Base-by-base conservation (phyloP, 2,113 vertebrate genomes). In the Hippocampus guttulatus region DNA sequence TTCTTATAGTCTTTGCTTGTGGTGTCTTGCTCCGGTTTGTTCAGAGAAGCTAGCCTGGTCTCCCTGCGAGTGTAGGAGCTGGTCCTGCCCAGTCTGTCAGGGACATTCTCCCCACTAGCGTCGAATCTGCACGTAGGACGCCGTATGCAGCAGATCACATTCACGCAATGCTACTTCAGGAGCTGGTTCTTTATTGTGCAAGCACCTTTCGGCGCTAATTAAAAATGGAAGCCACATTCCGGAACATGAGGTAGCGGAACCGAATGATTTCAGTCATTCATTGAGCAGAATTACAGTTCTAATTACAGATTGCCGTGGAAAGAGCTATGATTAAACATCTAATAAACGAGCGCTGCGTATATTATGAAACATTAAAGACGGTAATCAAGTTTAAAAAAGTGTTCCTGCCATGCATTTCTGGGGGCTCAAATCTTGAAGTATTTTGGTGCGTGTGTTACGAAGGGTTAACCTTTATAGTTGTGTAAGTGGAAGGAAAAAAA, bases 1-100 rank as follows among this genome's bases (percentile, higher is more conserved):
- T 94, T 98, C 88, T 93, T 97, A 5, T 95, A 98, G 90, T 97
- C 95, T 82, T 92, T 95, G 86, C 86, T 85, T 18, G 82, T 75
- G 52, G 81, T 72, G 69, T 95, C 95, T 38, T 95, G 94, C 23
- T 91, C 89, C 49, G 79, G 81, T 73, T 52, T 76, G 30, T 73
- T 88, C 63, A 95, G 89, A 20, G 92, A 89, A 2, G 94, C 91
- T 18, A 98, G 87, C 20, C 96, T 93, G 64, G 93, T 94, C 85
- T 98, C 96, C 51, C 95, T 87, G 5, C 95, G 92, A 1, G 91
- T 91, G 78, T 96, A 95, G 1, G 94, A 94, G 73, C 94, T 93
- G 68, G 92, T 88, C 30, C 93, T 92, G 47, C 92, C 81, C 69
- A 91, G 51, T 14, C 93, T 94, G 38, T 98, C 96, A 0, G 93